A percentile compares a stretch with the other conserved stretches of the same genome.
Conservation (phyloP, 2,113 vertebrate genomes). For the Onychostruthus taczanowskii region DNA sequence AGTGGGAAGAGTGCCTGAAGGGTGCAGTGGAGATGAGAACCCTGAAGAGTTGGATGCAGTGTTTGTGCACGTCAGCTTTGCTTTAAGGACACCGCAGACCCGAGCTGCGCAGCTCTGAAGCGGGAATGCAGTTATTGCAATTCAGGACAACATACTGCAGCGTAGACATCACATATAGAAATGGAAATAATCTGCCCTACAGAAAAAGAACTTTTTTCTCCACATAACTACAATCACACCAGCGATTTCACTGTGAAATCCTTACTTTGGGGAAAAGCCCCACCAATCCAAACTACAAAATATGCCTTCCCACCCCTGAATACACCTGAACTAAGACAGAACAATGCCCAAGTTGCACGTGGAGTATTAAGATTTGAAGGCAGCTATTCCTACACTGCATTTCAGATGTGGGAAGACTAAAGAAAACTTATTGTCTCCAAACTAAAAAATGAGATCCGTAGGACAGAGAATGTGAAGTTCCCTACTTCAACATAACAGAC, state of each 20-base stretch:
- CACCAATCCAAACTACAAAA: background rate
- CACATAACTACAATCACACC: background rate
- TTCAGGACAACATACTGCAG: background rate
- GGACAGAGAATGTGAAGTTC: background rate
- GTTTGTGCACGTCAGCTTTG: background rate
- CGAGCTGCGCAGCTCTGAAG: background rate
- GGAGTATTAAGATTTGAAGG: background rate
- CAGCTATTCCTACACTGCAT: background rate
- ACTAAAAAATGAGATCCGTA: background rate
- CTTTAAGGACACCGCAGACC: background rate
- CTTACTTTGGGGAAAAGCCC: background rate
- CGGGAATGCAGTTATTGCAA: background rate
- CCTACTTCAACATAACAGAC: background rate
- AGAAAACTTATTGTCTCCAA: background rate
- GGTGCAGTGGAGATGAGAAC: background rate
- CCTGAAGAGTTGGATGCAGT: background rate
- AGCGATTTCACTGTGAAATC: background rate
- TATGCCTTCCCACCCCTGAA: background rate
- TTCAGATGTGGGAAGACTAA: background rate
- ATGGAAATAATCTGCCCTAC: background rate
- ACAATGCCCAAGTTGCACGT: background rate
- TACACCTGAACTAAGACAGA: background rate
- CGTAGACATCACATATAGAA: rapidly evolving
- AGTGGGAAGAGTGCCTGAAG: background rate
- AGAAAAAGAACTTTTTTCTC: background rate